Base-by-base conservation (phyloP, 2,888 invertebrate species). In the Aricia artaxerxes region DNA sequence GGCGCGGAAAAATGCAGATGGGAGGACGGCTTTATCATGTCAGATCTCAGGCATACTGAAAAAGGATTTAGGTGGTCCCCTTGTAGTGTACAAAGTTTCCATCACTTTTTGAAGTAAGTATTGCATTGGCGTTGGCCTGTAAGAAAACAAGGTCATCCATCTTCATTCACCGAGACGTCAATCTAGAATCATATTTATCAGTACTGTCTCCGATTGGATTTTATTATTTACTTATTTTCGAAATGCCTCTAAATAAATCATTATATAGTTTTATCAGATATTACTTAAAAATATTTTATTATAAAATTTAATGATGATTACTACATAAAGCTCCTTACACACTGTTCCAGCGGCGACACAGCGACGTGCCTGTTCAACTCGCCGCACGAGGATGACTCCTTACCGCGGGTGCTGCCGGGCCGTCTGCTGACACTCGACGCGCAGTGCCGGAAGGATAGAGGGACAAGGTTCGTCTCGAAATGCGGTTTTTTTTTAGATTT, bases 21-120 rank as follows among this genome's bases (percentile, higher is more conserved):
- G 98, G 98, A 98, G 88, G 98, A 99, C 90, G 98, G 98, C 79
- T 99, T 97, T 94, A 99, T 99, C 87, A 99, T 98, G 98, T 98
- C 98, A 79, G 98, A 99, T 92, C 95, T 99, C 82, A 95, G 98
- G 85, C 98, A 98, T 91, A 98, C 98, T 0, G 98, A 98, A 92
- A 97, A 98, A 88, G 98, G 98, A 44, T 99, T 99, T 95, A 95
- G 98, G 85, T 99, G 98, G 98, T 98, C 98, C 9, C 96, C 98
- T 38, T 99, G 98, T 92, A 98, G 97, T 85, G 97, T 98, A 79
- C 97, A 98, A 84, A 98, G 98, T 88, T 99, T 99, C 93, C 98
- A 98, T 93, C 98, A 98, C 92, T 99, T 98, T 91, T 95, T 98
- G 83, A 98, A 98, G 98, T 98, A 93, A 95, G 96, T 92, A 69